Evolutionary conservation across 2,113 vertebrate genomes (phyloP), one percentile per base, ranked within the genome.

Genomic region (Calypte anna): DNA sequence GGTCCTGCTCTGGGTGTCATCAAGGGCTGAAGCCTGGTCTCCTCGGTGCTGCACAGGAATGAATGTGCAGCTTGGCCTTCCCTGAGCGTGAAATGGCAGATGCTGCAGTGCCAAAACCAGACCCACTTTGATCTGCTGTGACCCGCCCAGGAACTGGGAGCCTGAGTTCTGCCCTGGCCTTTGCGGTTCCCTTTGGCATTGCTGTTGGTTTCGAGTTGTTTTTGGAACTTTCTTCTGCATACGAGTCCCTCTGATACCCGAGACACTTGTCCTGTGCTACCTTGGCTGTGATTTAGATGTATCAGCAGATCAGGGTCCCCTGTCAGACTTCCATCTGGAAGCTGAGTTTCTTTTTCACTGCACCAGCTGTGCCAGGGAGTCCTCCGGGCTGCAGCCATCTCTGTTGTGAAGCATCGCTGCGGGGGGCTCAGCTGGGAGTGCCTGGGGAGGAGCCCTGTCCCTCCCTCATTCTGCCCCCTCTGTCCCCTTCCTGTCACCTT

Each of bases 101-200:
- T 14, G 21, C 70, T 74, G 81, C 79, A 67, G 66, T 83, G 75
- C 80, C 76, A 78, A 40, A 57, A 16, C 48, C 44, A 21, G 50
- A 0, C 0, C 53, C 7, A 0, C 70, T 82, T 36, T 20, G 46
- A 24, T 84, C 69, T 20, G 79, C 89, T 61, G 64, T 0, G 0
- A 58, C 33, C 55, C 0, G 0, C 64, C 57, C 6, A 2, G 33
- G 36, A 61, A 36, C 40, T 24, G 2, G 1, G 38, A 66, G 50
- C 57, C 48, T 0, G 2, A 10, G 44, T 10, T 51, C 66, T 62
- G 66, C 43, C 79, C 30, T 30, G 72, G 76, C 77, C 3, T 0
- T 6, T n/a, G 38, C 5, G 3, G 30, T 63, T 77, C 61, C 28
- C 55, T 24, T 31, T 44, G 16, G 63, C 68, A 20, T 10, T 0